Evolutionary conservation across 2,113 vertebrate species (phyloP), one percentile per base, ranked within the genome.

Genomic region (Melierax canorus): DNA sequence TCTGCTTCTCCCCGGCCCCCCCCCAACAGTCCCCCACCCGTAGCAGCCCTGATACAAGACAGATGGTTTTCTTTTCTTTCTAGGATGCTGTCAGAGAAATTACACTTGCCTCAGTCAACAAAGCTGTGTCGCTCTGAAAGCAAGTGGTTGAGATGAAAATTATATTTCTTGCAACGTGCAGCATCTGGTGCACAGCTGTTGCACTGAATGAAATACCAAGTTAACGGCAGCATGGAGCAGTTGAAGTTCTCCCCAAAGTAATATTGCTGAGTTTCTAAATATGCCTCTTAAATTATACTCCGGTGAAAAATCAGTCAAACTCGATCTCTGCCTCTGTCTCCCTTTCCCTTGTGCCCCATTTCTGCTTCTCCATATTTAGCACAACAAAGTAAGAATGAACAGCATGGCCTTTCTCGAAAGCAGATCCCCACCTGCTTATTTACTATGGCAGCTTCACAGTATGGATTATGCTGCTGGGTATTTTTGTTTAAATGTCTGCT

Each of bases 111-210:
- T 94, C 84, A 46, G 84, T 66, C 36, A 20, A 75, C 73, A 62
- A 84, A 91, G 91, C 84, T 78, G 74, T 72, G 50, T 86, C 34
- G 4, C 60, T 91, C 67, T 64, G 79, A 95, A 95, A 94, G 92
- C 93, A 89, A 83, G 93, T 63, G 92, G 81, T 88, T 76, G 85
- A 93, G 93, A 95, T 78, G 88, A 94, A 90, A 90, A 77, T 80
- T 78, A 27, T 46, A 59, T 95, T 96, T 96, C 92, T 93, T 94
- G 53, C 95, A 95, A 90, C 22, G 8, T 69, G 45, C 95, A 92
- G 97, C 98, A 98, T 98, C 97, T 98, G 98, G 97, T 32, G 56
- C 94, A 94, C 98, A 98, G 97, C 98, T 98, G 98, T 90, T 95
- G 88, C 10, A 19, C 76, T 86, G 94, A 97, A 75, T 75, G 56